Evolutionary conservation across 2,888 invertebrate species (phyloP).

Genomic region (Phalangium opilio): DNA sequence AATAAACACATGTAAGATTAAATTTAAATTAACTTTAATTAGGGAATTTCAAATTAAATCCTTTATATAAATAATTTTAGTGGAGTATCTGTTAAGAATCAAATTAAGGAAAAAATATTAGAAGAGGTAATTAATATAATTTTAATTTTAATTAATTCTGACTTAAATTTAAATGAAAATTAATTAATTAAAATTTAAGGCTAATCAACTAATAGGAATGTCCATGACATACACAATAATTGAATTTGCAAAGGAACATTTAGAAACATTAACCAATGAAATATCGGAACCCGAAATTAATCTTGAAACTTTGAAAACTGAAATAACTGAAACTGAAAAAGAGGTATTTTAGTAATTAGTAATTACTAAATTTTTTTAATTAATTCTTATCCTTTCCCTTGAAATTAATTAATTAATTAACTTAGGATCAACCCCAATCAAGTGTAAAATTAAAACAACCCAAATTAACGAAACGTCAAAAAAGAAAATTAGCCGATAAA

Average conservation of each 20-base stretch:
- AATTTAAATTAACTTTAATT: not conserved
- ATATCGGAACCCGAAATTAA: too few relatives aligned
- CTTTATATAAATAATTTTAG: not conserved
- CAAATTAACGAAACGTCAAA: slow-evolving; percentile 79
- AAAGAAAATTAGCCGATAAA: slow-evolving; percentile 70
- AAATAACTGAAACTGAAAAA: too few relatives aligned
- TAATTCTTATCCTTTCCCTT: not conserved
- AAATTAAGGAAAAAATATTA: slow-evolving; percentile 6
- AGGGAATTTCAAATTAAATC: not conserved
- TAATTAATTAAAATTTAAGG: slow-evolving; percentile 28
- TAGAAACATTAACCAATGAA: slow-evolving; percentile 43
- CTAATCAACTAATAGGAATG: slow-evolving; percentile 66
- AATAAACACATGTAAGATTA: slow-evolving; percentile 74
- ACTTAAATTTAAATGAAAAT: not conserved
- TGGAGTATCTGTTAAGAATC: not conserved
- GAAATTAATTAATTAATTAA: not conserved
- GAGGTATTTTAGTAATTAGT: not conserved
- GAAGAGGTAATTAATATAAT: slow-evolving; percentile 13
- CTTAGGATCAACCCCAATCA: slow-evolving; percentile 23
- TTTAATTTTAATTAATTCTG: not conserved
- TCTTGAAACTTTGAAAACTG: too few relatives aligned
- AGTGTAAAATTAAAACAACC: slow-evolving; percentile 38
- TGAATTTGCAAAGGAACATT: slow-evolving; percentile 73
- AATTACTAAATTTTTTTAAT: not conserved
- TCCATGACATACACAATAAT: slow-evolving; percentile 91